A percentile compares a stretch with the other conserved stretches of the same genome.
These are phyloP conservation scores for Motacilla alba DNA, from an alignment of 2,113 vertebrate species.

Conservation along the genomic window DNA sequence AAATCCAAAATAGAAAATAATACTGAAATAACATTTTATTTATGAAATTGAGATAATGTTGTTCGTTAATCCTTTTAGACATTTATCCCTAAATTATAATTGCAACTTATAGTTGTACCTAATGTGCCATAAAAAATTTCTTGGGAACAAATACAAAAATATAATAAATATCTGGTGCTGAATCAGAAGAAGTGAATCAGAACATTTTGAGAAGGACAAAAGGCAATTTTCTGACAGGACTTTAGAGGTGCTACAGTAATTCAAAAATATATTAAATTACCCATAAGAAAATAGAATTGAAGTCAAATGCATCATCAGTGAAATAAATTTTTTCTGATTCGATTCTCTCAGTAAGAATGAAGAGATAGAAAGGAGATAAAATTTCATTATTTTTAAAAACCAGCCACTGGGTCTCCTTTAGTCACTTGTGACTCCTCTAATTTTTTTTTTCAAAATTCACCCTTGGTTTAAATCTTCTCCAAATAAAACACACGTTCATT, in stretches of 20 bases:
- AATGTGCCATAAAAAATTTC: background rate
- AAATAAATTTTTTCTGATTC: background rate
- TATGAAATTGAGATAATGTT: conserved; percentile 5
- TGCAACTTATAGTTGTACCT: background rate
- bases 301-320: background rate
- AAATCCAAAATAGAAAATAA: background rate
- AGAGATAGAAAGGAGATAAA: background rate
- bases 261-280: background rate
- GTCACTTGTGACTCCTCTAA: background rate
- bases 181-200: background rate
- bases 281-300: background rate
- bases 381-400: background rate
- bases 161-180: background rate
- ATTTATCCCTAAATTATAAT: conserved; percentile 19
- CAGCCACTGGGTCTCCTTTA: background rate
- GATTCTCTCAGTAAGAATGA: background rate
- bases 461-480: background rate
- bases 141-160: background rate
- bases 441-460: background rate
- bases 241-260: background rate
- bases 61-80: conserved; percentile 24
- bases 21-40: conserved; percentile 6
- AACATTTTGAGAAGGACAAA: background rate
- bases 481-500: background rate
- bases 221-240: background rate